phyloP scores from a whole-genome alignment of 2,113 vertebrate species.

The Heterocephalus glaber region DNA sequence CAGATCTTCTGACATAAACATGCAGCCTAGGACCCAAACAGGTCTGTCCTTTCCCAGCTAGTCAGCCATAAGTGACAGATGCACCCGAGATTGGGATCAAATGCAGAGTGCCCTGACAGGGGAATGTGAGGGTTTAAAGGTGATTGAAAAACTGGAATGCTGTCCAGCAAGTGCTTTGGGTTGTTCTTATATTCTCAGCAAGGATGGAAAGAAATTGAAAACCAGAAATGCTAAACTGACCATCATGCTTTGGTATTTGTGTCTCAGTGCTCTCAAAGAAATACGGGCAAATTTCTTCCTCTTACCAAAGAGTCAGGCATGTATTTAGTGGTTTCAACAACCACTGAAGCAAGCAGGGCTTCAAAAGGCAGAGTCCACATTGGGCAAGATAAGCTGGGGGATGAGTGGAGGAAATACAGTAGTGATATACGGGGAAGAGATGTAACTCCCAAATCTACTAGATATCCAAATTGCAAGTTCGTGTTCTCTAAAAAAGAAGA shows the following conservation, averaged over 20 bases:
- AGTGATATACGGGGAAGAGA: too few relatives aligned
- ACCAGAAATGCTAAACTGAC: neutral
- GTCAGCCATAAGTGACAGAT: neutral
- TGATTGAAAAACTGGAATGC: slow-evolving; percentile 44
- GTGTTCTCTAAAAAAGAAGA: too few relatives aligned
- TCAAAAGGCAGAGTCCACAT: neutral
- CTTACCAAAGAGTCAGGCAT: neutral
- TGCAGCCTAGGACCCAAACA: neutral
- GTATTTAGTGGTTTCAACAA: neutral
- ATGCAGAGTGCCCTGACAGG: neutral
- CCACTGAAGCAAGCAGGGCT: neutral
- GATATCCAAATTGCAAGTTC: too few relatives aligned
- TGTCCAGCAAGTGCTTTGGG: neutral
- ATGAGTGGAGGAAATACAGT: too few relatives aligned
- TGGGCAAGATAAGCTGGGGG: neutral
- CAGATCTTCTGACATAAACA: neutral
- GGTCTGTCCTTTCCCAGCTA: slow-evolving; percentile 38
- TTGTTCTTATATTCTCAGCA: neutral
- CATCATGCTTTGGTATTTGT: neutral
- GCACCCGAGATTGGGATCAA: neutral
- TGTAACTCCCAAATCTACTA: too few relatives aligned
- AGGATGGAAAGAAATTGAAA: neutral
- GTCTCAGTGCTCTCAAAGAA: neutral
- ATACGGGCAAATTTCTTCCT: neutral
- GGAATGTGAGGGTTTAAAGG: neutral